These are phyloP conservation scores for Squalus acanthias DNA, from an alignment of 2,797 vertebrate genomes.

Conservation along the genomic window DNA sequence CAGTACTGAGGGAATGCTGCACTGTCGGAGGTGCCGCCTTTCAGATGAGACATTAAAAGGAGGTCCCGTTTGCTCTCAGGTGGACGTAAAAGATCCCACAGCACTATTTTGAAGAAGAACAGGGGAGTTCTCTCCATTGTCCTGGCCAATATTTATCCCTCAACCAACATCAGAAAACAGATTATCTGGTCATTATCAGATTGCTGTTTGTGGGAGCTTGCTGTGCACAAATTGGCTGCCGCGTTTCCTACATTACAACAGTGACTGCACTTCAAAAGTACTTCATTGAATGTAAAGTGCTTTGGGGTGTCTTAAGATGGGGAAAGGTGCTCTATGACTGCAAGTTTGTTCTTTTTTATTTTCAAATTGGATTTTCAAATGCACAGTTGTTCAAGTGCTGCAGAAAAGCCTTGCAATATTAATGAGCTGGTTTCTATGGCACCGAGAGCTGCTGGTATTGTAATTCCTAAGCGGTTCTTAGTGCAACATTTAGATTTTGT, in stretches of 20 bases:
- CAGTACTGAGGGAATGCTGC: not conserved
- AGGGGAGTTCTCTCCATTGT: not conserved
- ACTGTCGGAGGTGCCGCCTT: not conserved
- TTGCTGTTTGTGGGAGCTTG: not conserved
- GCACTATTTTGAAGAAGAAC: not conserved
- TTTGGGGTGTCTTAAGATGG: not conserved
- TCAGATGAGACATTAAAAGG: not conserved
- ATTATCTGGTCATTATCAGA: not conserved
- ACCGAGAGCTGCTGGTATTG: not conserved
- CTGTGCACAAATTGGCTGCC: not conserved
- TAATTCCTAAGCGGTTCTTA: not conserved
- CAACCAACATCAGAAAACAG: not conserved
- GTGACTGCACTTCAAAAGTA: not conserved
- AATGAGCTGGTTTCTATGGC: slow-evolving; percentile 31
- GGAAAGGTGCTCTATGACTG: not conserved
- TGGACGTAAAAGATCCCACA: not conserved
- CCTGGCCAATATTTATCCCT: not conserved
- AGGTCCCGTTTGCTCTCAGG: not conserved
- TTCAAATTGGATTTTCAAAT: not conserved
- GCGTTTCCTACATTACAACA: not conserved
- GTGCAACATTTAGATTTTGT: slow-evolving; percentile 7
- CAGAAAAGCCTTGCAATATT: slow-evolving; percentile 15
- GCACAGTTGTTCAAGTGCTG: not conserved
- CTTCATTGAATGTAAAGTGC: not conserved
- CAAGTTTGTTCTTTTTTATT: not conserved